A percentile compares a stretch with the other conserved stretches of the same genome.
Conservation (phyloP, 1,140 invertebrate species). For the Macrobrachium nipponense region DNA sequence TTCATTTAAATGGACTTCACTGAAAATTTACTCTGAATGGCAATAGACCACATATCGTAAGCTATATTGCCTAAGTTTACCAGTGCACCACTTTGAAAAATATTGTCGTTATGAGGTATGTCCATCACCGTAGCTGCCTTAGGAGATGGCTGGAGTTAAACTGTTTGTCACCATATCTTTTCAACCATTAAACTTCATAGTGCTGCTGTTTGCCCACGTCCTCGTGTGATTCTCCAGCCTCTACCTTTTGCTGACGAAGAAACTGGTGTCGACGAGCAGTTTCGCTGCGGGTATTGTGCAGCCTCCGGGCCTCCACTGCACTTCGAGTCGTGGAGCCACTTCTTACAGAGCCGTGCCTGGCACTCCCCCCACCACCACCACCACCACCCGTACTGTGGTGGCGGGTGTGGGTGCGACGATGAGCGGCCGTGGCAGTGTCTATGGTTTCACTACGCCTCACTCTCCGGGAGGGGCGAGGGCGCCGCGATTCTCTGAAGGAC, state of each 20-base stretch:
- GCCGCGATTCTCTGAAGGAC: slow-evolving; percentile 59
- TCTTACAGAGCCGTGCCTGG: slow-evolving; percentile 42
- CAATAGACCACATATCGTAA: too few relatives aligned
- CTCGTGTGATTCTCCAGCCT: slow-evolving; percentile 65
- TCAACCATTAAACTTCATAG: neutral
- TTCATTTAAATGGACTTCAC: too few relatives aligned
- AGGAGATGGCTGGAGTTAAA: too few relatives aligned
- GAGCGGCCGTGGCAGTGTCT: slow-evolving; percentile 69
- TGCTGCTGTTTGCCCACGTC: slow-evolving; percentile 24
- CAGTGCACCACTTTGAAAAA: too few relatives aligned
- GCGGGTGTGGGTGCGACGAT: slow-evolving; percentile 9
- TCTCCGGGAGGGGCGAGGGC: slow-evolving; percentile 49
- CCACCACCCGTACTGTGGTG: slow-evolving; percentile 1
- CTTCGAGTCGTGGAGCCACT: slow-evolving; percentile 43
- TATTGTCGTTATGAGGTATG: too few relatives aligned
- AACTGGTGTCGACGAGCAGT: slow-evolving; percentile 81
- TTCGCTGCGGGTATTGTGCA: slow-evolving; percentile 70
- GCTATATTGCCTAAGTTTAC: too few relatives aligned
- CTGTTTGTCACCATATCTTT: neutral
- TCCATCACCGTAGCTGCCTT: too few relatives aligned
- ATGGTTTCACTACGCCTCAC: slow-evolving; percentile 63
- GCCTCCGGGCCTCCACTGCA: slow-evolving; percentile 14
- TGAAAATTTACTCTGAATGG: too few relatives aligned
- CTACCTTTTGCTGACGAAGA: slow-evolving; percentile 79
- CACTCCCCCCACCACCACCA: neutral